phyloP scores from a whole-genome alignment of 2,113 vertebrate species.

The Oryzias curvinotus region DNA sequence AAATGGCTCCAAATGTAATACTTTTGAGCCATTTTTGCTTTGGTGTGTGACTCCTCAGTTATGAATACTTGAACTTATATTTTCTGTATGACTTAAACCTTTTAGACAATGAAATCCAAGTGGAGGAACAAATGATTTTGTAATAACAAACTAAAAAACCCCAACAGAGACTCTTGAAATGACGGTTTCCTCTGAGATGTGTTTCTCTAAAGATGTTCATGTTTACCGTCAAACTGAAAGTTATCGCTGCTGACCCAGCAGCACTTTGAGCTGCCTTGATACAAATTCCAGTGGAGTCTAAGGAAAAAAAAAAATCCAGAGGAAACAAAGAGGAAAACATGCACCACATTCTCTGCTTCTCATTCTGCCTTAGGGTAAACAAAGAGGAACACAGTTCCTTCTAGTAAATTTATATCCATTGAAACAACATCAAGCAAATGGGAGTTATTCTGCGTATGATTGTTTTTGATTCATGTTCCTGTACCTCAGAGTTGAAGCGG shows the following conservation, averaged over 20 bases:
- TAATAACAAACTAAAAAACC: slow-evolving; percentile 7
- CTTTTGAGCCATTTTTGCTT: slow-evolving; percentile 23
- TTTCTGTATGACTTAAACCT: slow-evolving; percentile 24
- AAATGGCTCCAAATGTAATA: slow-evolving; percentile 11
- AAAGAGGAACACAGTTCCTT: slow-evolving; percentile 22
- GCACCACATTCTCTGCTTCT: slow-evolving; percentile 31
- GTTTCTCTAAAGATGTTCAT: slow-evolving; percentile 19
- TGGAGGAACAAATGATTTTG: slow-evolving; percentile 14
- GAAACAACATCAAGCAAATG: background rate
- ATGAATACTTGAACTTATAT: slow-evolving; percentile 9
- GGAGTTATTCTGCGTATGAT: background rate
- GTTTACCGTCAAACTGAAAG: slow-evolving; percentile 33
- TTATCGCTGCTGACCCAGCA: slow-evolving; percentile 21
- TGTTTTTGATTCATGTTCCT: background rate
- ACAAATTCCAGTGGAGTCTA: slow-evolving; percentile 46
- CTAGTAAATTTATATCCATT: slow-evolving; percentile 7
- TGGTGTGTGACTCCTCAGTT: slow-evolving; percentile 24
- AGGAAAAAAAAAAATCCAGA: slow-evolving; percentile 43
- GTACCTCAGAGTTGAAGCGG: slow-evolving; percentile 94
- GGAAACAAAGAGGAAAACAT: slow-evolving; percentile 17
- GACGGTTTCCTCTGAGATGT: background rate
- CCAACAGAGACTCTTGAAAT: background rate
- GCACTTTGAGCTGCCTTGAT: slow-evolving; percentile 23
- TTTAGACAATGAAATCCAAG: slow-evolving; percentile 33
- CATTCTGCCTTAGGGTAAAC: background rate